Evolutionary conservation across 2,888 invertebrate genomes (phyloP), one percentile per base, ranked within the genome.

Genomic region (Gymnosoma rotundatum): DNA sequence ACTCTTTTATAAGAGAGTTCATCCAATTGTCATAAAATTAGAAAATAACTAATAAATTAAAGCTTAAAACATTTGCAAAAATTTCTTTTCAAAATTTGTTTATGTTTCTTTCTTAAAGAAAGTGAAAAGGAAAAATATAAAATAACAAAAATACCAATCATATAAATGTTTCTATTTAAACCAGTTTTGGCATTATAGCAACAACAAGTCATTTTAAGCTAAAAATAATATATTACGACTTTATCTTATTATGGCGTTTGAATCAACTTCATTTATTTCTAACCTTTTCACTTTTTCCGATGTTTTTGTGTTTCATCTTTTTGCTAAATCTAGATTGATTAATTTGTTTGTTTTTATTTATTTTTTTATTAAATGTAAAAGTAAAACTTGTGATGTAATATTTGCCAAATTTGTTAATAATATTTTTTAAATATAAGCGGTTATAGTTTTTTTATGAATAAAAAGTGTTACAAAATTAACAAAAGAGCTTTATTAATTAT

Each of bases 31-130:
- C 36, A 50, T 50, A 58, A 61, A 50, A 60, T 60, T 36, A 63
- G 4, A 42, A 12, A 42, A 78, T 73, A 72, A 83, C 76, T 73
- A 73, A 78, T 66, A 48, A 72, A 61, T 7, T 20, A 42, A 14
- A 21, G 4, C 9, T 87, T 36, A 16, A 82, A 88, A 81, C 86
- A 86, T 88, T 89, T 86, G 86, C 87, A 86, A 87, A 87, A 87
- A 81, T 88, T 85, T 61, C 7, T 48, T 72, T 85, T 25, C 48
- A 48, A 79, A 86, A 84, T 52, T 61, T 25, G 56, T 48, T 58
- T 54, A 12, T 20, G 12, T 67, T 42, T 16, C 36, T 38, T 76
- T 61, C 54, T 12, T 66, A 72, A 67, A 75, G 75, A 83, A 79
- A 83, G 79, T 83, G 79, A 83, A 79, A 79, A 70, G 64, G 70